Evolutionary conservation across 2,888 invertebrate genomes (phyloP).

Genomic region (Scaptomyza reducta): DNA sequence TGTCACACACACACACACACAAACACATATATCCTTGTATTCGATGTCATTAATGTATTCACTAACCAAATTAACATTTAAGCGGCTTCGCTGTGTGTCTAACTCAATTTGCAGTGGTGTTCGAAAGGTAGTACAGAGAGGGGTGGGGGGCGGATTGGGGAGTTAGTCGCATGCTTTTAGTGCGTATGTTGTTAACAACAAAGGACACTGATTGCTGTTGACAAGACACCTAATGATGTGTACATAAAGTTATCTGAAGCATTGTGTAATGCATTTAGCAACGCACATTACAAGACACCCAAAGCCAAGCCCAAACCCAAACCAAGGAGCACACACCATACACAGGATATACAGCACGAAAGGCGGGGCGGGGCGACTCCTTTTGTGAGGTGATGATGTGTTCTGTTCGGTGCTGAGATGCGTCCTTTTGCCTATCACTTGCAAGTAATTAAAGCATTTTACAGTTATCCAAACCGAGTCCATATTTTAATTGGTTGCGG

Average conservation of each 20-base stretch:
- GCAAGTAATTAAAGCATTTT: constrained; percentile 41
- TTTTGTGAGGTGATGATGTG: constrained; percentile 7
- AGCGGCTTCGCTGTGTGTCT: constrained; percentile 63
- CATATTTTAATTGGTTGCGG: constrained; percentile 57
- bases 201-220: constrained; percentile 71
- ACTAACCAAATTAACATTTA: constrained; percentile 74
- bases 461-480: constrained; percentile 23
- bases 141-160: neutral
- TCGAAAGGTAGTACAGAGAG: neutral
- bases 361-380: constrained; percentile 4
- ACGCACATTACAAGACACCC: constrained; percentile 23
- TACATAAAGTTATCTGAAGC: constrained; percentile 62
- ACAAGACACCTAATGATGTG: constrained; percentile 67
- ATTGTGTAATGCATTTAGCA: constrained; percentile 58
- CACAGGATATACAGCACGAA: neutral
- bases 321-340: neutral
- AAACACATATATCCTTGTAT: constrained; percentile 6
- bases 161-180: constrained; percentile 53
- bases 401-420: neutral
- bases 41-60: constrained; percentile 65
- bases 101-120: constrained; percentile 61
- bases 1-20: constrained; percentile 11
- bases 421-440: constrained; percentile 40
- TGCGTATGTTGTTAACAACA: constrained; percentile 62
- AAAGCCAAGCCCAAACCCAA: neutral